Evolutionary conservation across 1,140 invertebrate species (phyloP), one percentile per base, ranked within the genome.

Genomic region (Contarinia nasturtii): DNA sequence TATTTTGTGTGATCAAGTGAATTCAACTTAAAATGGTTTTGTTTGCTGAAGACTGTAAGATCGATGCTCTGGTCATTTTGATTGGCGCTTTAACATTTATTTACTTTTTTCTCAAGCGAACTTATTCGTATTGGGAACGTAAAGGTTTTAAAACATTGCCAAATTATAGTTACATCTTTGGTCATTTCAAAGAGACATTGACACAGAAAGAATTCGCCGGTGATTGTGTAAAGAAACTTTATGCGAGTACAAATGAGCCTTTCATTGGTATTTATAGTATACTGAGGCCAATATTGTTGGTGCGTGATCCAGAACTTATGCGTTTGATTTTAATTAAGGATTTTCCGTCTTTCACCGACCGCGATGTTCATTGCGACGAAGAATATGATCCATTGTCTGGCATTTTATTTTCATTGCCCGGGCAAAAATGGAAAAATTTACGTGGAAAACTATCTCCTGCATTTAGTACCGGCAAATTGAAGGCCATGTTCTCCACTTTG

Each of bases 361-460:
- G 56, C 10, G 53, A 33, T 54, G 27, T 27, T 27, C 27, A 27
- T 10, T 27, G 27, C 19, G 57, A 66, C 36, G 60, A 65, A 52
- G 45, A 54, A 45, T 44, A 50, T 43, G 63, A 66, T 56, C 59
- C 58, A 14, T 19, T 66, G 7, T 45, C 54, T 0, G 50, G 48
- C 27, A 61, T 67, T 53, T 27, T 71, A 7, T 66, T 70, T 33
- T 57, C 65, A 38, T 46, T 59, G 0, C 56, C 57, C 4, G 67
- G 66, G 2, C 62, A 67, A 33, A 54, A 57, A 33, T 78, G 77
- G 77, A 72, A 69, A 54, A 56, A 67, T 3, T 49, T 75, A 8
- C 57, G 77, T 21, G 56, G 62, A 18, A 74, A 76, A 45, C 54
- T 76, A 38, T 70, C 69, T 12, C 73, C 75, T 4, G 65, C 72